phyloP scores from a whole-genome alignment of 2,113 vertebrate species.

The Nothoprocta perdicaria region DNA sequence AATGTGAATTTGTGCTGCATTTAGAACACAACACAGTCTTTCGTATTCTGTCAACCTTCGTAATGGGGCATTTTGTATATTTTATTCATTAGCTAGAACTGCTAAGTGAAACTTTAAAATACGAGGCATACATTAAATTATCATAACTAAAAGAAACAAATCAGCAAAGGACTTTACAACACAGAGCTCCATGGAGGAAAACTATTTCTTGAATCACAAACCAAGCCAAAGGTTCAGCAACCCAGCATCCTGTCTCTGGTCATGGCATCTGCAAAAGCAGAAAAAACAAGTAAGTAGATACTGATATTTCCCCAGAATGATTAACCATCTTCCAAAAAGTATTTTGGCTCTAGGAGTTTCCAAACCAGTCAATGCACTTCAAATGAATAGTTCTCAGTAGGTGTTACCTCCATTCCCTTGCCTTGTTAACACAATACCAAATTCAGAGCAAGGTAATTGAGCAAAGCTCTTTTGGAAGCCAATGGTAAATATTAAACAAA shows the following conservation, averaged over 20 bases:
- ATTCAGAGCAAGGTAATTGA: background rate
- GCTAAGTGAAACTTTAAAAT: background rate
- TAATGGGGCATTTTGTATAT: background rate
- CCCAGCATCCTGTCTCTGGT: background rate
- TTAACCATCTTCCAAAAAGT: background rate
- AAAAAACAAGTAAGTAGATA: background rate
- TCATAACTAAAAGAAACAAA: background rate
- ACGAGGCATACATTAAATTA: background rate
- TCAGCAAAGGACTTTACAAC: background rate
- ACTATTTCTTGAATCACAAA: background rate
- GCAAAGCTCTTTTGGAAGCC: background rate
- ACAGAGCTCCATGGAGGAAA: background rate
- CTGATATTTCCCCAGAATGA: background rate
- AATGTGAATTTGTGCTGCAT: slow-evolving; percentile 9
- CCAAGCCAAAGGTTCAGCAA: background rate
- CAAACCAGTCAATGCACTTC: background rate
- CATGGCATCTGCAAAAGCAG: background rate
- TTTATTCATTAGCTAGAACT: background rate
- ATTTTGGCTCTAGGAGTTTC: background rate
- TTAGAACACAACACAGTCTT: background rate
- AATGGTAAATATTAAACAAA: background rate
- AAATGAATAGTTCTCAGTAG: background rate
- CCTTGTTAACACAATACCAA: background rate
- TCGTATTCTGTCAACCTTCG: background rate
- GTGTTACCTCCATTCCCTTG: background rate